phyloP scores from a whole-genome alignment of 2,888 invertebrate species.

The Nephrotoma appendiculata region DNA sequence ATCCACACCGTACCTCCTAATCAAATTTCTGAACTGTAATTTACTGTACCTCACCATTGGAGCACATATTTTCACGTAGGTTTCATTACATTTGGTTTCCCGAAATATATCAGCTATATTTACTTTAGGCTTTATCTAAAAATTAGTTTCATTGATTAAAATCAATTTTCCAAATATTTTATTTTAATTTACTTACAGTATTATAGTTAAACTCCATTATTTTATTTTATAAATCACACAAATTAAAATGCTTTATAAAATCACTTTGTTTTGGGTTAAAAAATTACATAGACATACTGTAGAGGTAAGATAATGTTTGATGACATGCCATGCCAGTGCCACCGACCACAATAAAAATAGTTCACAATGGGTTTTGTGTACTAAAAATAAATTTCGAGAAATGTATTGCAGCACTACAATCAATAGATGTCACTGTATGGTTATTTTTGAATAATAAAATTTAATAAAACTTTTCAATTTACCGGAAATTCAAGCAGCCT shows the following conservation, averaged over 20 bases:
- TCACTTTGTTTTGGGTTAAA: no score
- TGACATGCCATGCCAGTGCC: background rate
- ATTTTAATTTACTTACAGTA: background rate
- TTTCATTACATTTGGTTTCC: slow-evolving; percentile 34
- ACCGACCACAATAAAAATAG: background rate
- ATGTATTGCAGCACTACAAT: background rate
- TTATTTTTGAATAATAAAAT: no score
- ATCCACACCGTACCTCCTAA: slow-evolving; percentile 71
- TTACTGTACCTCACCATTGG: slow-evolving; percentile 95
- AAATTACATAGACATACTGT: background rate
- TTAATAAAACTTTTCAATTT: no score
- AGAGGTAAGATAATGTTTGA: background rate
- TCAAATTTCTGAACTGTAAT: slow-evolving; percentile 59
- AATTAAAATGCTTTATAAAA: background rate
- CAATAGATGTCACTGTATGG: background rate
- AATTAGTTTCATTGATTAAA: background rate
- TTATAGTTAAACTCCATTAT: background rate
- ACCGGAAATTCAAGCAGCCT: no score
- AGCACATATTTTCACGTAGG: slow-evolving; percentile 66
- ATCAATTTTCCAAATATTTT: background rate
- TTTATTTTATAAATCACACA: background rate
- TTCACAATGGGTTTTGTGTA: background rate
- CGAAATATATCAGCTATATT: slow-evolving; percentile 51
- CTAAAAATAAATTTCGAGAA: background rate
- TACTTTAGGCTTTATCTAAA: slow-evolving; percentile 17